These are phyloP conservation scores for Ganaspis sp. DNA, from an alignment of 1,140 invertebrate genomes.

Conservation along the genomic window DNA sequence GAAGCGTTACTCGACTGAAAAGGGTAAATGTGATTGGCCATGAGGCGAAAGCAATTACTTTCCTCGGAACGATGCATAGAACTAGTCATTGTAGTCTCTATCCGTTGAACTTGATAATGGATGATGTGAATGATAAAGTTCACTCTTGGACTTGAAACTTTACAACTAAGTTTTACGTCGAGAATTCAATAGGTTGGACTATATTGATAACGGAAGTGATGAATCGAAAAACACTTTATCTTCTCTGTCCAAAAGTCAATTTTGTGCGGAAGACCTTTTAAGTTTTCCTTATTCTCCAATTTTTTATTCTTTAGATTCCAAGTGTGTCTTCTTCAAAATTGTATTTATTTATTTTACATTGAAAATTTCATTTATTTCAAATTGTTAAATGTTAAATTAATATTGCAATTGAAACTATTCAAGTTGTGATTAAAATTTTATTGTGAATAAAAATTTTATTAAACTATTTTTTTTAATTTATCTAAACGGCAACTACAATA, in stretches of 20 bases:
- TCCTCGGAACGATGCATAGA: background rate
- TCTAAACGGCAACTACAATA: too few relatives aligned
- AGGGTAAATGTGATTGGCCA: background rate
- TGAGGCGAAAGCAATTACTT: slow-evolving; percentile 2
- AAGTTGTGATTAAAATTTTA: too few relatives aligned
- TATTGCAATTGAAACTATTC: too few relatives aligned
- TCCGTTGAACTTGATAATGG: slow-evolving; percentile 17
- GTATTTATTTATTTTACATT: too few relatives aligned
- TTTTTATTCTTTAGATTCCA: too few relatives aligned
- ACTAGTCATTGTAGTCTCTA: background rate
- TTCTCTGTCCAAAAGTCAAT: too few relatives aligned
- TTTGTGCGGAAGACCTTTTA: background rate
- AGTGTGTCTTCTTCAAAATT: too few relatives aligned
- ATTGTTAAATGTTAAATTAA: too few relatives aligned
- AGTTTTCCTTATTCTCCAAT: background rate
- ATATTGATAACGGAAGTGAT: background rate
- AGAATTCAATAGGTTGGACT: background rate
- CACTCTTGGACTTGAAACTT: slow-evolving; percentile 16
- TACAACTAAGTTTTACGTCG: background rate
- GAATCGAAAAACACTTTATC: background rate
- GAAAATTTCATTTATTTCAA: too few relatives aligned
- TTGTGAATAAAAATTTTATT: too few relatives aligned
- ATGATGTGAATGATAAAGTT: slow-evolving; percentile 10
- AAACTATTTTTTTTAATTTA: too few relatives aligned
- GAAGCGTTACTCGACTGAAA: background rate